Evolutionary conservation across 2,113 vertebrate genomes (phyloP).

Genomic region (Leucosticte australis): DNA sequence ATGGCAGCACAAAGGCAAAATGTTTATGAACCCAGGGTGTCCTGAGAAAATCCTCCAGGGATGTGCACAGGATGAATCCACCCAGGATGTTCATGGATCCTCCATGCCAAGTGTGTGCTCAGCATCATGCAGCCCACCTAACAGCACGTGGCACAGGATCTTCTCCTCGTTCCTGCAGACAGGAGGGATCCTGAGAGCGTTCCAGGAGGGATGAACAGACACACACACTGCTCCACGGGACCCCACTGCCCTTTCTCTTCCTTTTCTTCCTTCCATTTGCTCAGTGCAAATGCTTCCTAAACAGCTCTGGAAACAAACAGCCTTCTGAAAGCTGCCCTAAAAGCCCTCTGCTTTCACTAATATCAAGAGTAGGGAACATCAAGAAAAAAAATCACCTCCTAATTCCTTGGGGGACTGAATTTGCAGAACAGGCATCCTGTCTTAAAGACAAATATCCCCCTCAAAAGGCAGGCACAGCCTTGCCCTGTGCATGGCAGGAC

Average conservation of each 20-base stretch:
- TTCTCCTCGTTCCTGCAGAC: neutral
- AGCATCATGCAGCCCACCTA: neutral
- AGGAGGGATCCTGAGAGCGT: neutral
- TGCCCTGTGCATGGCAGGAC: neutral
- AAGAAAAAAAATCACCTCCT: neutral
- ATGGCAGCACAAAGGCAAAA: neutral
- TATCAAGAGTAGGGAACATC: neutral
- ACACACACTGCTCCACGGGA: accelerated
- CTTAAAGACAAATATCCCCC: neutral
- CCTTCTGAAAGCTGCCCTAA: neutral
- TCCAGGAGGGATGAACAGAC: neutral
- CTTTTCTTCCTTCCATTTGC: neutral
- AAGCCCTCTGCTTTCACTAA: neutral
- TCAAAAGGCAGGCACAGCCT: neutral
- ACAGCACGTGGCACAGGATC: neutral
- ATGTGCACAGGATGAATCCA: neutral
- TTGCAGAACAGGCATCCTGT: neutral
- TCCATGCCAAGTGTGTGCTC: neutral
- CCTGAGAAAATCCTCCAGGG: neutral
- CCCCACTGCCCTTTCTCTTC: neutral
- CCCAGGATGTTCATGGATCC: too few relatives aligned
- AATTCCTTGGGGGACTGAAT: neutral
- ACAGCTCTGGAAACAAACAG: neutral
- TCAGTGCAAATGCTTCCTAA: neutral
- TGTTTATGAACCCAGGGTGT: neutral